phyloP scores from a whole-genome alignment of 2,888 invertebrate species.

The Criorhina ranunculi region DNA sequence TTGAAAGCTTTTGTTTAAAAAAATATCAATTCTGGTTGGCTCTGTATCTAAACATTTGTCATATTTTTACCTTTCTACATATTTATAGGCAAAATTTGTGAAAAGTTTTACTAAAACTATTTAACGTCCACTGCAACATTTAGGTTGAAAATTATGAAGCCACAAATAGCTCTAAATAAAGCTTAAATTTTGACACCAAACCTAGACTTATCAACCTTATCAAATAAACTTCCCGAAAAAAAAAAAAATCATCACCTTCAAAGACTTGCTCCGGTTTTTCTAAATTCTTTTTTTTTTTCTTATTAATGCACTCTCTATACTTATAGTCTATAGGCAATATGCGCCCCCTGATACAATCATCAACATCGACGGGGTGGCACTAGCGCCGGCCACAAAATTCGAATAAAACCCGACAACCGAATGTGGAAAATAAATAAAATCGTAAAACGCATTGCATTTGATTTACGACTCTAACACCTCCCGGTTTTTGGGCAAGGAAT shows the following conservation, averaged over 20 bases:
- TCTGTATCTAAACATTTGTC: too few relatives aligned
- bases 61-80: too few relatives aligned
- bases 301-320: slow-evolving; percentile 50
- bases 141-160: too few relatives aligned
- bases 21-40: too few relatives aligned
- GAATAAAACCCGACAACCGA: slow-evolving; percentile 69
- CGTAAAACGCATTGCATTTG: slow-evolving; percentile 73
- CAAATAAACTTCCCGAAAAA: background rate
- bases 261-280: slow-evolving; percentile 20
- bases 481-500: slow-evolving; percentile 48
- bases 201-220: too few relatives aligned
- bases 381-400: slow-evolving; percentile 74
- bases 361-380: slow-evolving; percentile 66
- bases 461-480: slow-evolving; percentile 75
- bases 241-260: background rate
- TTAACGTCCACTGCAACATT: too few relatives aligned
- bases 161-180: too few relatives aligned
- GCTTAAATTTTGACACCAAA: too few relatives aligned
- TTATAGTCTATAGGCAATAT: slow-evolving; percentile 27
- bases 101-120: too few relatives aligned
- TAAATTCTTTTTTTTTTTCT: slow-evolving; percentile 2
- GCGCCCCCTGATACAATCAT: slow-evolving; percentile 51
- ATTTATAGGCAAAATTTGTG: too few relatives aligned
- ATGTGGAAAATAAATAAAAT: slow-evolving; percentile 72
- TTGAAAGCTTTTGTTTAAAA: too few relatives aligned